Base-by-base conservation (phyloP, 2,888 invertebrate species). In the Drosophila conformis region DNA sequence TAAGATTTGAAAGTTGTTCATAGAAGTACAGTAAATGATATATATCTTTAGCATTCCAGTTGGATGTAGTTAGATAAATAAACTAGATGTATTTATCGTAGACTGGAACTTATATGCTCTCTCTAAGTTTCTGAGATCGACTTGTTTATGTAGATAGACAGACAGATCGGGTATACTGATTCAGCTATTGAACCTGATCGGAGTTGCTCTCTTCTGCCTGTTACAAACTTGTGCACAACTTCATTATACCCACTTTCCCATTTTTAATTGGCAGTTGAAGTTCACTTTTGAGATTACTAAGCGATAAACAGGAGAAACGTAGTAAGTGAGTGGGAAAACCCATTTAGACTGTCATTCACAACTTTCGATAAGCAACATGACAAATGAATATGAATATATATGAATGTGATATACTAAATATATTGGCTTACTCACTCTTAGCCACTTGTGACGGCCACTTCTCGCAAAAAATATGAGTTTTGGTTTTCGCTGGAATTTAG, bases 271-370 rank as follows among this genome's bases (percentile, higher is more conserved):
- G 33, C 62, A 63, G 33, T 59, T 71, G 56, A 64, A 71, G 63
- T 51, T 38, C 21, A 40, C 35, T 31, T 53, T 15, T 25, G 42
- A 67, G 60, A 63, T 69, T 42, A 7, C 2, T 52, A 25, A 36
- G 4, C 35, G 31, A 66, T 69, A 46, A 48, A 21, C 25, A 8
- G 15, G 25, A 2, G n/a, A 31, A 53, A 27, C 36, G n/a, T 38
- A 76, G 10, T 27, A 49, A n/a, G 49, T 35, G 25, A n/a, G 46
- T 27, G 62, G 67, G 36, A 13, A 31, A 36, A 58, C 11, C 48
- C 49, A 29, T 6, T 10, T 31, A 6, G 2, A 56, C 33, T 21
- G n/a, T 54, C 69, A 69, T 69, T 69, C 66, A 67, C 10, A 57
- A 29, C 15, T 40, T 40, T 27, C 40, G n/a, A 21, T 31, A 29